A percentile compares a stretch with the other conserved stretches of the same genome.
Conservation (phyloP, 1,140 invertebrate genomes). For the Rhopalosiphum maidis region DNA sequence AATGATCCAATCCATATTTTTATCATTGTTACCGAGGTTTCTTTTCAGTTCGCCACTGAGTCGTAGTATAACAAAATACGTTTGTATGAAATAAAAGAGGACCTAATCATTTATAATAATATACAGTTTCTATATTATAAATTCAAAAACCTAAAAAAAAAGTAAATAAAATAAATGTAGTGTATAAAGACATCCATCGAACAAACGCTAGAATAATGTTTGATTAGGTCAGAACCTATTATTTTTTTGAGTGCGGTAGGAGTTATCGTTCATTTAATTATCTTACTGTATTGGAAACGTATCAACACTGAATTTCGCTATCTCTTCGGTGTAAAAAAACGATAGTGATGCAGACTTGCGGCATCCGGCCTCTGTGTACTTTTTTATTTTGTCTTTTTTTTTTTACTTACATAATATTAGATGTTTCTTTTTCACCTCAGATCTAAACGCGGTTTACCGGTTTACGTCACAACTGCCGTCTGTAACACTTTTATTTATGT, state of each 20-base stretch:
- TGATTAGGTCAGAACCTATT: background rate
- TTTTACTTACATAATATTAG: background rate
- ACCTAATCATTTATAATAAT: background rate
- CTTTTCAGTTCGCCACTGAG: too few species aligned
- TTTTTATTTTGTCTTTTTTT: background rate
- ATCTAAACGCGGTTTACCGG: background rate
- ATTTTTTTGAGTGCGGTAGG: background rate
- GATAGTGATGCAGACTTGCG: background rate
- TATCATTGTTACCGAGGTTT: too few species aligned
- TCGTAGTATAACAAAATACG: too few species aligned
- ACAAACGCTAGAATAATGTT: background rate
- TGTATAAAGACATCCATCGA: background rate
- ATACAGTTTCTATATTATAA: background rate
- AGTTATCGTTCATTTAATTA: background rate
- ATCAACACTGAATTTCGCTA: background rate
- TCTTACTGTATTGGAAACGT: background rate
- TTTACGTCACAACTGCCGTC: background rate
- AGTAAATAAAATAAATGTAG: background rate
- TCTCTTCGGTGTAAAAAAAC: background rate
- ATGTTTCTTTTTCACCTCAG: background rate
- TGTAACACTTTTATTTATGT: constrained; percentile 13
- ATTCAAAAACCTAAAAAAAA: background rate
- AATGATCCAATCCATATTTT: too few species aligned
- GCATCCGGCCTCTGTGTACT: background rate
- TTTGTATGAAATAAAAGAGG: too few species aligned